A percentile compares a stretch with the other conserved stretches of the same genome.
Evolutionary conservation across 2,888 invertebrate genomes (phyloP).

Genomic region (Tachina lurida): DNA sequence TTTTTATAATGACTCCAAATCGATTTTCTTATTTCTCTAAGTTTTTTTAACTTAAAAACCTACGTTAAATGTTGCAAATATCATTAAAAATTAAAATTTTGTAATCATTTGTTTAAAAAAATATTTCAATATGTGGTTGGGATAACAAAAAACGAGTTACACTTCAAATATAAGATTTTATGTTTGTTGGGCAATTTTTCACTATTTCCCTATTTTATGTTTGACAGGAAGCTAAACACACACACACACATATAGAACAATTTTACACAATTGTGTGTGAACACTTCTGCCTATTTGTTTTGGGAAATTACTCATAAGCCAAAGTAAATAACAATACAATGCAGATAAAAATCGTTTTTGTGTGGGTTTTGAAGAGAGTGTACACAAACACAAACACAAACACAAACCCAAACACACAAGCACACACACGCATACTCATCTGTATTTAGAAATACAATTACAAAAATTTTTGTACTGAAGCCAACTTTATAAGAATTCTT

Average conservation of each 20-base stretch:
- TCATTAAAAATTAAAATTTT: too few relatives aligned
- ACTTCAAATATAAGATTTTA: not conserved
- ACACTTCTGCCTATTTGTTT: conserved; percentile 39
- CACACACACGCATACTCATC: too few relatives aligned
- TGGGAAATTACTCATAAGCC: conserved; percentile 65
- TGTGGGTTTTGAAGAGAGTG: not conserved
- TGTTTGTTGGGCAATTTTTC: not conserved
- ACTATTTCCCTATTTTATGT: not conserved
- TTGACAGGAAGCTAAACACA: not conserved
- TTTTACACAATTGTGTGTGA: not conserved
- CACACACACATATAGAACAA: too few relatives aligned
- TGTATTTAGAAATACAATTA: not conserved
- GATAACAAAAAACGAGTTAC: too few relatives aligned
- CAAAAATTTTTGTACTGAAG: not conserved
- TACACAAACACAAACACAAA: too few relatives aligned
- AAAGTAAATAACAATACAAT: conserved; percentile 51
- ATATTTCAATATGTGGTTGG: too few relatives aligned
- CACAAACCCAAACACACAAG: too few relatives aligned
- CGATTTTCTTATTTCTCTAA: too few relatives aligned
- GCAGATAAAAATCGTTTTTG: conserved; percentile 26
- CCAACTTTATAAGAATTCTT: conserved; percentile 1
- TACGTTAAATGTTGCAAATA: too few relatives aligned
- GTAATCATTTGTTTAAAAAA: too few relatives aligned
- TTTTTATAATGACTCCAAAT: too few relatives aligned
- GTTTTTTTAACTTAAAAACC: too few relatives aligned